Base-by-base conservation (phyloP, 2,113 vertebrate genomes). In the Edolisoma coerulescens region DNA sequence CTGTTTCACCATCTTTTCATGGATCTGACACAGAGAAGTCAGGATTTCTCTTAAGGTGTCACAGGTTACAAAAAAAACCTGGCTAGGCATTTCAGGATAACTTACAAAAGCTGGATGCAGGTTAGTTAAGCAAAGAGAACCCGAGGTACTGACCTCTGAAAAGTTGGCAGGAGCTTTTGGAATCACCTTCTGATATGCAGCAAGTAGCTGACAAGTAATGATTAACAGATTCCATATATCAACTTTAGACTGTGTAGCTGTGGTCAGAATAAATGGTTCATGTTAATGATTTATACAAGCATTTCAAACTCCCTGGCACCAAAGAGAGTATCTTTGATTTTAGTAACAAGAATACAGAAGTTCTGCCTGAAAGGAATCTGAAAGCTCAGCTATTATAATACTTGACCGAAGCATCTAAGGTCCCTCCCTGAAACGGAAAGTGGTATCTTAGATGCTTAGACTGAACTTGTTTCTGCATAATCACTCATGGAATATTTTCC, bases 221-320 rank as follows among this genome's bases (percentile, higher is more conserved):
- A 98, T 98, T 98, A 97, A 98, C 96, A 95, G 90, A 96, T 96
- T 96, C 91, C 79, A 95, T 96, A 96, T 49, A 87, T 87, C 63
- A 97, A 90, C 88, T 74, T 65, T 65, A 94, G 93, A 93, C 89
- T 64, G 80, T 37, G n/a, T 70, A 95, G 82, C 74, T 92, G 83
- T 84, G 90, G 95, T 85, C 78, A 94, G 94, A 88, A 84, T 70
- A 96, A 97, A 45, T 95, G 75, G 71, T 78, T 94, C 91, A 44
- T 75, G 93, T 91, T 96, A 98, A 96, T 96, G 64, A 97, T 98
- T 98, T 94, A 97, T 90, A 73, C 27, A 80, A 68, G 33, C 45
- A 44, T 70, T 95, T 91, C 82, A 68, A 84, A 84, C 16, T 70
- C 3, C 1, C 37, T 69, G 76, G 67, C 41, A 87, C 30, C 5